phyloP scores from a whole-genome alignment of 2,797 vertebrate species.

The Microhierax caerulescens region DNA sequence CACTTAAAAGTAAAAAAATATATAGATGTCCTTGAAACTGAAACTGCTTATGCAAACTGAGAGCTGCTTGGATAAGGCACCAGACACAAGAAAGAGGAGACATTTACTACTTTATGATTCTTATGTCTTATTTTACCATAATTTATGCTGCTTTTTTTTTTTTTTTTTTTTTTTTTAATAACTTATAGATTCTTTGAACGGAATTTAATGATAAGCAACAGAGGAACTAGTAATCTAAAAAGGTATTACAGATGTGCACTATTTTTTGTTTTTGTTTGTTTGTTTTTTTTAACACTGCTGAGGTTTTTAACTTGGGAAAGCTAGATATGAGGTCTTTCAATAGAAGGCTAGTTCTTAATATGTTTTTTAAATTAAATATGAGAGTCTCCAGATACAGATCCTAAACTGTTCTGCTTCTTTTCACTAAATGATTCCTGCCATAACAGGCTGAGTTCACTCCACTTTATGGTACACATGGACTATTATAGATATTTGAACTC shows the following conservation, averaged over 20 bases:
- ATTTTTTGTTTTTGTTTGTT: background rate
- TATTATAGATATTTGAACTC: background rate
- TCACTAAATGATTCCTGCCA: background rate
- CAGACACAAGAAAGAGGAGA: background rate
- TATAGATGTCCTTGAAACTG: background rate
- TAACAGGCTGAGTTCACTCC: background rate
- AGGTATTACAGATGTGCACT: background rate
- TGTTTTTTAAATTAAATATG: background rate
- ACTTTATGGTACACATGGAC: background rate
- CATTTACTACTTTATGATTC: background rate
- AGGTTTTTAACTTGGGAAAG: background rate
- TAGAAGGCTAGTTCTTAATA: background rate
- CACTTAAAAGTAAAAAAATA: background rate
- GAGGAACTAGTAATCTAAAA: background rate
- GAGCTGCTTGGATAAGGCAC: background rate
- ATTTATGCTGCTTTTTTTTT: background rate
- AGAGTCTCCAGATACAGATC: background rate
- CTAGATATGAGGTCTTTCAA: background rate
- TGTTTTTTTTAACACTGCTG: background rate
- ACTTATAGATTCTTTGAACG: background rate
- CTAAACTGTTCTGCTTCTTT: background rate
- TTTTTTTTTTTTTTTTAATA: background rate
- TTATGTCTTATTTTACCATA: background rate
- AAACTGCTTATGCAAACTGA: background rate
- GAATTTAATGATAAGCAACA: background rate